Evolutionary conservation across 2,113 vertebrate genomes (phyloP).

Genomic region (Panthera leo): DNA sequence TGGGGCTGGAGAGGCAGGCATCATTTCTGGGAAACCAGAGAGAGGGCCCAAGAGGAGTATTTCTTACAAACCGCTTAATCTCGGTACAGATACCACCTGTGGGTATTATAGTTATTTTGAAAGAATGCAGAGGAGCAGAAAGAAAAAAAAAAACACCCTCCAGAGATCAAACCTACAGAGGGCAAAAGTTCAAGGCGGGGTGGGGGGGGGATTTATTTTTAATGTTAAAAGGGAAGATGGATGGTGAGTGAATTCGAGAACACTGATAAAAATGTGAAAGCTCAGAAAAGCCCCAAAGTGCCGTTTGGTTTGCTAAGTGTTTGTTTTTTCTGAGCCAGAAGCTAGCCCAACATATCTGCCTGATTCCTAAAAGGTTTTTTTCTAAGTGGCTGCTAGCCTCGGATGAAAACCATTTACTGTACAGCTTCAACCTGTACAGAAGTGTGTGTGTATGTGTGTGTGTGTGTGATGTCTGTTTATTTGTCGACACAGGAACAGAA

Average conservation of each 20-base stretch:
- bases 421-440: neutral
- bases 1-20: neutral
- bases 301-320: neutral
- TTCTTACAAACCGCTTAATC: neutral
- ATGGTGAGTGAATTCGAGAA: slow-evolving; percentile 62
- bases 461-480: neutral
- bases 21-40: slow-evolving; percentile 12
- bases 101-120: slow-evolving; percentile 29
- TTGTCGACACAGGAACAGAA: neutral
- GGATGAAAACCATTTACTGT: neutral
- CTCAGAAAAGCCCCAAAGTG: neutral
- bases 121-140: slow-evolving; percentile 48
- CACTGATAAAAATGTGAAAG: neutral
- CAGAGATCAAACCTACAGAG: slow-evolving; percentile 56
- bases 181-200: slow-evolving; percentile 74
- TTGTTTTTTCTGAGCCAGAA: neutral
- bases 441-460: neutral
- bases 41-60: neutral
- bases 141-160: neutral
- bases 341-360: neutral
- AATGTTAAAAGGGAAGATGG: slow-evolving; percentile 48
- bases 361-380: slow-evolving; percentile 41
- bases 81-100: neutral
- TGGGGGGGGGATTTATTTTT: slow-evolving; percentile 51
- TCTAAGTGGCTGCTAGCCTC: neutral